Conservation (phyloP, 1,140 invertebrate species). For the Catajapyx aquilonaris region DNA sequence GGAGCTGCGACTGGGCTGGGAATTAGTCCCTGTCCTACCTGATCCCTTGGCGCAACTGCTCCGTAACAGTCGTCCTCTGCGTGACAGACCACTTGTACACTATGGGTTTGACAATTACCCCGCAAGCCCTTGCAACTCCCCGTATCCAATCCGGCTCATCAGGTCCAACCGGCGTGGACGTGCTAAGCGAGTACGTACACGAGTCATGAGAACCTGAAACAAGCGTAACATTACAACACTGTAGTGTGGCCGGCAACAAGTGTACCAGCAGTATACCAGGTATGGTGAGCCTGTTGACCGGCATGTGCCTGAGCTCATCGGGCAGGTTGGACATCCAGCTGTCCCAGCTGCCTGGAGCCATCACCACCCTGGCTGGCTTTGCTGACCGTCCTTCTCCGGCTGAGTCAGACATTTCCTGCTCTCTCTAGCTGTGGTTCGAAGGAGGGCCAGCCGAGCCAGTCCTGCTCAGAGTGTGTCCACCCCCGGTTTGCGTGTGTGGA, state of each 20-base stretch:
- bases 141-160: not conserved
- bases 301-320: constrained; percentile 26
- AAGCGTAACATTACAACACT: not conserved
- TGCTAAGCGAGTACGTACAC: not conserved
- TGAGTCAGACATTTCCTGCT: constrained; percentile 20
- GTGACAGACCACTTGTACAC: not conserved
- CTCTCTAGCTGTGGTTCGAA: constrained; percentile 14
- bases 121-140: not conserved
- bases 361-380: no score
- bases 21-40: not conserved
- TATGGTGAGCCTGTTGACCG: constrained; percentile 47
- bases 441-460: not conserved
- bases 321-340: constrained; percentile 47
- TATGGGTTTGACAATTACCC: not conserved
- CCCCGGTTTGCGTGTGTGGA: not conserved
- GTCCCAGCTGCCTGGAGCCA: no score
- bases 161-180: not conserved
- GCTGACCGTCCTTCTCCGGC: constrained; percentile 15
- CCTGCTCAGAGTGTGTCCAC: not conserved
- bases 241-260: no score
- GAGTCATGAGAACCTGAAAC: not conserved
- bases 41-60: not conserved
- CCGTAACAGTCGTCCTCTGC: not conserved
- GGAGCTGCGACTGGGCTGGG: not conserved
- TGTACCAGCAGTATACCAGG: no score